A percentile compares a stretch with the other conserved stretches of the same genome.
phyloP scores from a whole-genome alignment of 2,888 invertebrate species.

The Agrochola macilenta region DNA sequence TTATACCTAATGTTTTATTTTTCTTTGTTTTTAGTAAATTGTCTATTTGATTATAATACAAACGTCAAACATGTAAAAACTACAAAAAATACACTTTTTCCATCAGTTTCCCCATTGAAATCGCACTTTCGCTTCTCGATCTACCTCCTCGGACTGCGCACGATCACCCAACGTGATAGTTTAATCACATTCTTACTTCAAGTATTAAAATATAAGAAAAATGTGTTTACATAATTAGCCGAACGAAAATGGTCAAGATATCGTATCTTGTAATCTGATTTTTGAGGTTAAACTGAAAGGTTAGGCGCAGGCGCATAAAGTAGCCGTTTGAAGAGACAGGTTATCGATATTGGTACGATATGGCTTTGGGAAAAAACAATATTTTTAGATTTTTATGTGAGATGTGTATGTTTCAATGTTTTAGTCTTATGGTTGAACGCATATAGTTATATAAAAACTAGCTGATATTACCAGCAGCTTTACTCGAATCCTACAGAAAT shows the following conservation, averaged over 20 bases:
- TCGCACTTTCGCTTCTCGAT: background rate
- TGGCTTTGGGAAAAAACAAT: background rate
- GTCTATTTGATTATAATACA: background rate
- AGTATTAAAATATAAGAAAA: constrained; percentile 42
- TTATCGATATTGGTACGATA: constrained; percentile 9
- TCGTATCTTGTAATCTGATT: constrained; percentile 60
- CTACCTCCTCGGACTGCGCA: background rate
- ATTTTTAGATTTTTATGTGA: constrained; percentile 16
- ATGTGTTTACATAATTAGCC: constrained; percentile 46
- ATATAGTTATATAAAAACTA: background rate
- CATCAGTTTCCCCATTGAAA: background rate
- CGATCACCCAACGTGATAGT: background rate
- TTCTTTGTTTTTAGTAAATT: background rate
- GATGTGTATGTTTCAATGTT: background rate
- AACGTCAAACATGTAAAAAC: background rate
- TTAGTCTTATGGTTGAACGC: background rate
- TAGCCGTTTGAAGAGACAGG: constrained; percentile 40
- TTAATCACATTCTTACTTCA: background rate
- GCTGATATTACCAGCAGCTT: background rate
- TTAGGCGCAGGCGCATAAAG: constrained; percentile 56
- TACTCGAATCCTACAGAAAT: background rate
- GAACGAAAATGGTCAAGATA: constrained; percentile 46
- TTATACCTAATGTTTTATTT: background rate
- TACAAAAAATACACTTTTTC: too few relatives aligned
- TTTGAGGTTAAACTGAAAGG: constrained; percentile 63